Evolutionary conservation across 2,797 vertebrate genomes (phyloP), one percentile per base, ranked within the genome.

Genomic region (Sphaeramia orbicularis): DNA sequence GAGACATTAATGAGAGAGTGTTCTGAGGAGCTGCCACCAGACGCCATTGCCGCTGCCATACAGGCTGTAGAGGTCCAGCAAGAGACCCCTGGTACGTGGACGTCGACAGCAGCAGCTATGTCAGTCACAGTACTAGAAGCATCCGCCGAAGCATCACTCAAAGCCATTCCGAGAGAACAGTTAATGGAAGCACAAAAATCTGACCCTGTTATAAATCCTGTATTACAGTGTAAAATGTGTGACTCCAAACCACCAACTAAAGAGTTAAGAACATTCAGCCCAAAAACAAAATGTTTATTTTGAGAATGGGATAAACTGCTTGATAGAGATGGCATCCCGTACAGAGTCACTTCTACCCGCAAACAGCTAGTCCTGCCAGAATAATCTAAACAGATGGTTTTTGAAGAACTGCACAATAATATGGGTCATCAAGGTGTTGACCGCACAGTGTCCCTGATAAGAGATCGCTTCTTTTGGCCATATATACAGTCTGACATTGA

Each of bases 371-470:
- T 47, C 15, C 44, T 47, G 44, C 44, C 44, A 4, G 44, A 47
- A 12, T 16, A 19, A 16, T 47, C 18, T 12, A 47, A 19, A 47
- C 18, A 47, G 19, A 47, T 16, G 2, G 44, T 47, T 3, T 19
- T 47, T 19, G 44, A 47, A 47, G 44, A 47, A n/a, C 9, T 47
- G 44, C 44, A 47, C 44, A 24, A 47, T 15, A 11, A 13, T n/a
- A n/a, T n/a, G n/a, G n/a, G n/a, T n/a, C n/a, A n/a, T 10, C 44
- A 47, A 47, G 44, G 44, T 18, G 44, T 47, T 19, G 44, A 45
- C 43, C 7, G 43, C n/a, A n/a, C 14, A 45, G 43, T 45, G 2
- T 45, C 43, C 43, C 43, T 45, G 2, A 4, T 45, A 45, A n/a
- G n/a, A n/a, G n/a, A n/a, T n/a, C n/a, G n/a, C n/a, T n/a, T n/a